Percentiles rank a stretch among this genome's conserved stretches.
phyloP scores from a whole-genome alignment of 2,113 vertebrate genomes.

The Zeus faber region DNA sequence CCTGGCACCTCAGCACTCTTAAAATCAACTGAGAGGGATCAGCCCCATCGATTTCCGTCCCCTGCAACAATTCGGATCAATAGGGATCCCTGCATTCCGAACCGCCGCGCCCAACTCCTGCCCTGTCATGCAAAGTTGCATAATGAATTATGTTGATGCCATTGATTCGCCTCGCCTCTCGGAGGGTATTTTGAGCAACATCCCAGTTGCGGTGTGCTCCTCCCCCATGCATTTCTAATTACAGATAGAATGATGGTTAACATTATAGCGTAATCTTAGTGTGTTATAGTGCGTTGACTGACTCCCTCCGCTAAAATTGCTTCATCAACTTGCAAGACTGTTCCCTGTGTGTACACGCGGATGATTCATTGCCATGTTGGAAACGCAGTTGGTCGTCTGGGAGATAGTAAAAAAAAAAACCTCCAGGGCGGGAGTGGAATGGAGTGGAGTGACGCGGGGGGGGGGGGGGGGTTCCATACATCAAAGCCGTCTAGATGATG shows the following conservation, averaged over 20 bases:
- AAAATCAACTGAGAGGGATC: constrained; percentile 65
- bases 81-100: constrained; percentile 55
- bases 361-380: constrained; percentile 59
- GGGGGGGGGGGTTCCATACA: constrained; percentile 38
- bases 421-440: constrained; percentile 34
- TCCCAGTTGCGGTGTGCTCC: background rate
- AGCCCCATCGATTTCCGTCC: constrained; percentile 52
- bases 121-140: constrained; percentile 27
- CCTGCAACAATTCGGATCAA: constrained; percentile 54
- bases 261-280: background rate
- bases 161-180: constrained; percentile 18
- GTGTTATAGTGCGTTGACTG: no score
- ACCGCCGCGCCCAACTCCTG: constrained; percentile 26
- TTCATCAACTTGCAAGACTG: constrained; percentile 39
- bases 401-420: constrained; percentile 51
- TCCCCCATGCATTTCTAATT: constrained; percentile 9
- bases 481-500: constrained; percentile 64
- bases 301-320: constrained; percentile 31
- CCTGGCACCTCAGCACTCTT: constrained; percentile 61
- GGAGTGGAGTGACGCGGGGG: constrained; percentile 24
- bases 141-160: constrained; percentile 36
- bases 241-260: background rate
- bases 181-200: constrained; percentile 21
- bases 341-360: constrained; percentile 38
- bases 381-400: constrained; percentile 52